These are phyloP conservation scores for Paradoxurus hermaphroditus DNA, from an alignment of 2,113 vertebrate species.

Conservation along the genomic window DNA sequence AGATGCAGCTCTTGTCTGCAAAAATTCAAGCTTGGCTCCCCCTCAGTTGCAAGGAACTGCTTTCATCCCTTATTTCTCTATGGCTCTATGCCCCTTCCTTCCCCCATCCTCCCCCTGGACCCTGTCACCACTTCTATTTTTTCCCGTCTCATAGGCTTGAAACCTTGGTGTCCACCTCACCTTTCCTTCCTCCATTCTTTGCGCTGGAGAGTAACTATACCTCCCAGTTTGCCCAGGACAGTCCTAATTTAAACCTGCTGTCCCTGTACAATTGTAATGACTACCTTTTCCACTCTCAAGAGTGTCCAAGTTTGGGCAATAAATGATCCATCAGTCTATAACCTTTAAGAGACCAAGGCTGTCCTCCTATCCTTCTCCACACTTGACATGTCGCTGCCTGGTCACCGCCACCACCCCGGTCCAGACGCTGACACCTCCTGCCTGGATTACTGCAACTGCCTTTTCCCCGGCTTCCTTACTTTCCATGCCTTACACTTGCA, in stretches of 20 bases:
- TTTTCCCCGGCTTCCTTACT: neutral
- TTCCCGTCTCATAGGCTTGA: neutral
- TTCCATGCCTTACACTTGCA: neutral
- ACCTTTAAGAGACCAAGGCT: neutral
- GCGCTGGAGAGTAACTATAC: too few relatives aligned
- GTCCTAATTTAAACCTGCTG: neutral
- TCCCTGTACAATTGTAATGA: neutral
- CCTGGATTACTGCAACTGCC: neutral
- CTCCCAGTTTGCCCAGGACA: neutral
- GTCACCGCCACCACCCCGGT: neutral
- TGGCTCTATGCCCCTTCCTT: neutral
- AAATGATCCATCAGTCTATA: neutral
- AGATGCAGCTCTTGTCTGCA: neutral
- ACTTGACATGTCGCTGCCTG: neutral
- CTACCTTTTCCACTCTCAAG: neutral
- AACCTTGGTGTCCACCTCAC: neutral
- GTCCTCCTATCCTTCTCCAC: neutral
- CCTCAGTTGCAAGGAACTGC: neutral
- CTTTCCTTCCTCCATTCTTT: neutral
- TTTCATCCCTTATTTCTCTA: neutral
- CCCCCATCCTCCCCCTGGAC: neutral
- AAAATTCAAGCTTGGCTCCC: neutral
- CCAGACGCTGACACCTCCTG: neutral
- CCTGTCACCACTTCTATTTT: neutral
- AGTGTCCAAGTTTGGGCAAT: neutral